phyloP scores from a whole-genome alignment of 2,797 vertebrate genomes.

The Spinus olivaceus region DNA sequence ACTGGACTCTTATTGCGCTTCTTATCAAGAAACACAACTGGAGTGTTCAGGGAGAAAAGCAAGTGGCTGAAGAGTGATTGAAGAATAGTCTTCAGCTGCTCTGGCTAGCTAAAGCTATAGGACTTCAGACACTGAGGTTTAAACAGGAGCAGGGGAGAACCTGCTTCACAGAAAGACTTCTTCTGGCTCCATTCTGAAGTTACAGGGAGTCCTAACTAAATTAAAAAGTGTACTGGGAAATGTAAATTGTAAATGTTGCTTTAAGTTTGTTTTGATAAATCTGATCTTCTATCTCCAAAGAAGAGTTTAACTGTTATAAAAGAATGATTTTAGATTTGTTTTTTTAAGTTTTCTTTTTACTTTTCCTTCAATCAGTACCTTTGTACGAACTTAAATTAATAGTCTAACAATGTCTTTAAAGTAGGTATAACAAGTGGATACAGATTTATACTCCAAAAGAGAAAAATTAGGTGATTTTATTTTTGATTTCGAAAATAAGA shows the following conservation, averaged over 20 bases:
- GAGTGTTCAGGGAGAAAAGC: not conserved
- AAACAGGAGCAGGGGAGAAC: not conserved
- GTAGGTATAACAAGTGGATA: not conserved
- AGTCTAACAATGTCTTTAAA: not conserved
- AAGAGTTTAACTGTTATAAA: not conserved
- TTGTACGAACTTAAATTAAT: not conserved
- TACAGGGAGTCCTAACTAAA: not conserved
- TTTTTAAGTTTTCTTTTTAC: not conserved
- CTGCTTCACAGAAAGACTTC: not conserved
- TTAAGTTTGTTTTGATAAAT: not conserved
- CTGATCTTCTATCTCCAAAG: not conserved
- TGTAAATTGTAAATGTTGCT: not conserved
- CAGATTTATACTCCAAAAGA: not conserved
- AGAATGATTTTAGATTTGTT: accelerated
- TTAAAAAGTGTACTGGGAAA: not conserved
- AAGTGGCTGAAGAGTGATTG: not conserved
- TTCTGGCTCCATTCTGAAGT: not conserved
- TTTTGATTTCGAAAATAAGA: not conserved
- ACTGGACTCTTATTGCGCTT: not conserved
- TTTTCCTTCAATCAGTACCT: not conserved
- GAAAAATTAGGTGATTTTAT: not conserved
- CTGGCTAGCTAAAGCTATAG: not conserved
- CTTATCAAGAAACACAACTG: not conserved
- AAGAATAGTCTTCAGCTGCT: not conserved
- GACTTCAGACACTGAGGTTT: not conserved